Percentiles rank a stretch among this genome's conserved stretches.
These are phyloP conservation scores for Platynereis dumerilii DNA, from an alignment of 2,888 invertebrate genomes.

Conservation along the genomic window DNA sequence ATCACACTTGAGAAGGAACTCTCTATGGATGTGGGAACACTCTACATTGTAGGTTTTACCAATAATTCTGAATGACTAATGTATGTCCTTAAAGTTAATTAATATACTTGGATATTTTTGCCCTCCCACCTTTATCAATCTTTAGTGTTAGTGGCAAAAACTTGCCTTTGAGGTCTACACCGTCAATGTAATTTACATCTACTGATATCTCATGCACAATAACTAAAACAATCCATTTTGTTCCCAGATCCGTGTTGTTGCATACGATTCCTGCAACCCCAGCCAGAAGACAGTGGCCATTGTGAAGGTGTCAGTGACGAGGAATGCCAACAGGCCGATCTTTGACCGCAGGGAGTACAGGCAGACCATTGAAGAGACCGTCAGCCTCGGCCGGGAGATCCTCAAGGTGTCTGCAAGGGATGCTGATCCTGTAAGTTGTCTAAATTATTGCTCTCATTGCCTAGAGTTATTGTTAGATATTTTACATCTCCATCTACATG, in stretches of 20 bases:
- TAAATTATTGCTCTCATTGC: not conserved
- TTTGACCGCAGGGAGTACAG: constrained; percentile 41
- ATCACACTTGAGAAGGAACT: constrained; percentile 40
- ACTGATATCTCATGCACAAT: too few species aligned
- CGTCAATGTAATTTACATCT: too few species aligned
- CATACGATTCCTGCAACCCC: constrained; percentile 42
- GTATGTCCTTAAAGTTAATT: too few species aligned
- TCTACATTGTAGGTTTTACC: constrained; percentile 21
- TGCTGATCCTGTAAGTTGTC: constrained; percentile 43
- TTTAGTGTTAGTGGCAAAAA: too few species aligned
- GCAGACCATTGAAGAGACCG: constrained; percentile 46
- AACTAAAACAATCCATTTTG: too few species aligned
- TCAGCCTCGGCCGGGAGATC: constrained; percentile 39
- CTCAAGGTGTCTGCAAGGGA: constrained; percentile 52
- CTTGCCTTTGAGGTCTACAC: too few species aligned
- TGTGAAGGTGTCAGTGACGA: constrained; percentile 43
- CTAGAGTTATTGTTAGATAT: too few species aligned
- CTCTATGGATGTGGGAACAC: constrained; percentile 14
- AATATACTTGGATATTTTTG: too few species aligned
- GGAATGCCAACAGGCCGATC: constrained; percentile 47
- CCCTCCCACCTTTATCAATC: too few species aligned
- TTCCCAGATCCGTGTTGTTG: constrained; percentile 46
- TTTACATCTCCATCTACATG: too few species aligned
- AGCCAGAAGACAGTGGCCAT: constrained; percentile 40
- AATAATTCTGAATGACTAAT: not conserved